phyloP scores from a whole-genome alignment of 1,140 invertebrate species.

The Antheraea pernyi region DNA sequence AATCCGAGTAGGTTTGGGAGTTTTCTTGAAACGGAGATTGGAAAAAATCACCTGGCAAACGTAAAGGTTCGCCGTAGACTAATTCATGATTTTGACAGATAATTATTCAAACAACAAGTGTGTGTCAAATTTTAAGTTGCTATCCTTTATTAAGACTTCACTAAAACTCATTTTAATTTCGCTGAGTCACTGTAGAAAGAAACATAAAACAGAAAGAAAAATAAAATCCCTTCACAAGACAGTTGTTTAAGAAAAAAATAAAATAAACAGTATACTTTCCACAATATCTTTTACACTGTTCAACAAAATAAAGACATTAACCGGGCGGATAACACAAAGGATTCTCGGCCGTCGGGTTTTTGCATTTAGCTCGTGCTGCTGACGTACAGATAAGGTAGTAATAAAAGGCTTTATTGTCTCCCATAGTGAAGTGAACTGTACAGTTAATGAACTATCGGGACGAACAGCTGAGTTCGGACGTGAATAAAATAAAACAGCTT shows the following conservation, averaged over 20 bases:
- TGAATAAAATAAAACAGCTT: not conserved
- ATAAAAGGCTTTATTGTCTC: conserved; percentile 3
- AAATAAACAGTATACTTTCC: not conserved
- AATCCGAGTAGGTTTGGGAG: no score
- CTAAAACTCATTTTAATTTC: not conserved
- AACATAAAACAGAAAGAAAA: not conserved
- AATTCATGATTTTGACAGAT: no score
- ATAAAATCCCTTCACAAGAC: not conserved
- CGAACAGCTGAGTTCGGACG: not conserved
- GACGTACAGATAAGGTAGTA: not conserved
- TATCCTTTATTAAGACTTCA: no score
- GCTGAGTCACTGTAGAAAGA: not conserved
- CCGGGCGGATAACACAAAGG: not conserved
- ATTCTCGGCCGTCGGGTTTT: not conserved
- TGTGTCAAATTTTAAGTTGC: no score
- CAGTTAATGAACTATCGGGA: conserved; percentile 1
- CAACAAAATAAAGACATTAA: conserved; percentile 5
- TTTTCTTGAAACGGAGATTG: no score
- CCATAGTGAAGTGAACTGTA: not conserved
- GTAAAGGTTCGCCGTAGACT: no score
- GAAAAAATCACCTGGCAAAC: no score
- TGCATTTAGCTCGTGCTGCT: not conserved
- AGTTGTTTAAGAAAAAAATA: not conserved
- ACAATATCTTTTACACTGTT: not conserved
- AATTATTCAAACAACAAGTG: no score